Evolutionary conservation across 2,113 vertebrate species (phyloP).

Genomic region (Narcine bancroftii): DNA sequence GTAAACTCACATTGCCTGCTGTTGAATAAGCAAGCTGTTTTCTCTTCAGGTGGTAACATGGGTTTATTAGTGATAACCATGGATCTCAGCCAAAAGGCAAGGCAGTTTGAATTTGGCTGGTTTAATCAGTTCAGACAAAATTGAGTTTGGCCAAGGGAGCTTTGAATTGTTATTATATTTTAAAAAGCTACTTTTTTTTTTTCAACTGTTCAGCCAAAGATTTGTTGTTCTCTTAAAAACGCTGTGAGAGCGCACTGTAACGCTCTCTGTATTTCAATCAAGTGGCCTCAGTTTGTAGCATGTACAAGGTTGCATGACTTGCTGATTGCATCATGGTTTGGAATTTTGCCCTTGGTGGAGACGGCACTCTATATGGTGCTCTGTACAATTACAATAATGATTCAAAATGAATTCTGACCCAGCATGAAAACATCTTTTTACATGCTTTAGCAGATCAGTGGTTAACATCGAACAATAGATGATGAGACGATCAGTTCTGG

Average conservation of each 20-base stretch:
- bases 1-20: background rate
- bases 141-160: background rate
- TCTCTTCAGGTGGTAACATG: conserved; percentile 21
- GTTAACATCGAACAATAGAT: background rate
- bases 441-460: background rate
- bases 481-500: background rate
- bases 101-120: background rate
- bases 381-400: conserved; percentile 23
- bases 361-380: conserved; percentile 12
- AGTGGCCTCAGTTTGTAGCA: conserved; percentile 7
- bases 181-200: background rate
- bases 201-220: background rate
- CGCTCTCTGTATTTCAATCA: conserved; percentile 28
- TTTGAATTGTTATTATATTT: conserved; percentile 26
- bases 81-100: background rate
- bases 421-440: conserved; percentile 22
- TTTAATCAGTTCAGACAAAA: background rate
- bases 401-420: background rate
- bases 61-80: background rate
- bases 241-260: conserved; percentile 1
- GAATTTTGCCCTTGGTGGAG: conserved; percentile 25
- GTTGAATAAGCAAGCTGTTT: conserved; percentile 5
- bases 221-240: background rate
- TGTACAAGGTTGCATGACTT: conserved; percentile 10
- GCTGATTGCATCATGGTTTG: conserved; percentile 19